These are phyloP conservation scores for Scylla paramamosain DNA, from an alignment of 1,140 invertebrate genomes.

Conservation along the genomic window DNA sequence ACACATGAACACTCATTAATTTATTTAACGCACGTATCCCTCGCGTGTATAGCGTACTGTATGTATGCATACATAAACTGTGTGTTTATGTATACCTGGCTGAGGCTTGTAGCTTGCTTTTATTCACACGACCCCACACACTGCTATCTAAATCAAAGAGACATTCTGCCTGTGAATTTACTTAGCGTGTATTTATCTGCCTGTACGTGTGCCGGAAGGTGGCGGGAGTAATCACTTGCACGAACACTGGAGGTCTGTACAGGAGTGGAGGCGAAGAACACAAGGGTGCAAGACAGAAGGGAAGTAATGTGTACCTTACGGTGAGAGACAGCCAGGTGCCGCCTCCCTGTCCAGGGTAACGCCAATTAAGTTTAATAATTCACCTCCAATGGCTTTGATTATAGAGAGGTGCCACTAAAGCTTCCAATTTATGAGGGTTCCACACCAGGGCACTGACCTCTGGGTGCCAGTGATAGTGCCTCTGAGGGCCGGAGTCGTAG, in stretches of 20 bases:
- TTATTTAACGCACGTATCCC: background rate
- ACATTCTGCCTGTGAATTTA: background rate
- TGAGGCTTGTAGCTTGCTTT: background rate
- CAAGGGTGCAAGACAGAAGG: background rate
- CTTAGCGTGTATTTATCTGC: conserved; percentile 1
- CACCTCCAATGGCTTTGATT: conserved; percentile 30
- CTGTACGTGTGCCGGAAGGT: background rate
- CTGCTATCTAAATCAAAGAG: background rate
- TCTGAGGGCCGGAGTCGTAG: background rate
- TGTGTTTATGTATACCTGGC: background rate
- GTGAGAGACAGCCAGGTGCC: conserved; percentile 17
- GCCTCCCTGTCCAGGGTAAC: conserved; percentile 16
- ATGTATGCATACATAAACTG: background rate
- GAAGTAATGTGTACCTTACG: background rate
- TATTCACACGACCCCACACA: background rate
- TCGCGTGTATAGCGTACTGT: background rate
- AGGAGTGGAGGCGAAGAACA: background rate
- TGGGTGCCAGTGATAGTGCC: conserved; percentile 15
- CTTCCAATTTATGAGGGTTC: conserved; percentile 10
- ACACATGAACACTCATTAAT: background rate
- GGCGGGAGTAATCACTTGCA: background rate
- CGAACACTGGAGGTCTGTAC: too few species aligned
- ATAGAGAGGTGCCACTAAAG: conserved; percentile 39
- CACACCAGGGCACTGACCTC: background rate
- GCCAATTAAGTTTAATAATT: conserved; percentile 48